Conservation (phyloP, 1,140 invertebrate genomes). For the Heliconius congener region DNA sequence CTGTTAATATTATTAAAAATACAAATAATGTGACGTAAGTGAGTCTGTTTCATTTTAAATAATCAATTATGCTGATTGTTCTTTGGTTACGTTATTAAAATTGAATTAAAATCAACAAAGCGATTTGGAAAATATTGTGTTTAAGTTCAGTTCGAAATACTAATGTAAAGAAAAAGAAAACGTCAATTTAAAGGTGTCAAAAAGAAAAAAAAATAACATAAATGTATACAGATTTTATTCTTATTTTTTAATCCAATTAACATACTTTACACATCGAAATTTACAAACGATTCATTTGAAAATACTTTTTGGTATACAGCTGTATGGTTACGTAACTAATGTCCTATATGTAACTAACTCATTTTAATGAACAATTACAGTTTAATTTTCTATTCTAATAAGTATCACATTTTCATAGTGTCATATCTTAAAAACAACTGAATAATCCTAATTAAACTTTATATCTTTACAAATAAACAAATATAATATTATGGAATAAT, state of each 20-base stretch:
- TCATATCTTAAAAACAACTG: neutral
- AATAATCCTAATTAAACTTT: slow-evolving; percentile 29
- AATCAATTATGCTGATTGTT: slow-evolving; percentile 32
- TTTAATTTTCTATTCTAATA: slow-evolving; percentile 18
- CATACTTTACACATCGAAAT: slow-evolving; percentile 43
- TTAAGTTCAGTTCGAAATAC: neutral
- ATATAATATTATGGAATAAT: slow-evolving; percentile 43
- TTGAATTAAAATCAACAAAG: too few relatives aligned
- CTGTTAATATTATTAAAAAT: too few relatives aligned
- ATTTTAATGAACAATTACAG: slow-evolving; percentile 23
- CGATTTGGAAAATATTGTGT: too few relatives aligned
- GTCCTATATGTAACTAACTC: slow-evolving; percentile 16
- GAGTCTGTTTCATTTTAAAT: slow-evolving; percentile 22
- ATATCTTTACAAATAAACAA: slow-evolving; percentile 46
- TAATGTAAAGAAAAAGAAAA: slow-evolving; percentile 12
- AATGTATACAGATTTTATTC: slow-evolving; percentile 25
- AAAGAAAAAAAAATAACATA: slow-evolving; percentile 7
- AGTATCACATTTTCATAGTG: slow-evolving; percentile 51
- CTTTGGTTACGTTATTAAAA: slow-evolving; percentile 21
- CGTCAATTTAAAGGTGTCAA: neutral
- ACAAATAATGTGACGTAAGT: slow-evolving; percentile 17
- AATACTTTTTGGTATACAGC: slow-evolving; percentile 45
- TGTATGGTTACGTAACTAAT: slow-evolving; percentile 34
- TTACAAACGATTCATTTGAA: slow-evolving; percentile 26
- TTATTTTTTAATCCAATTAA: slow-evolving; percentile 28